Evolutionary conservation across 1,140 invertebrate genomes (phyloP), one percentile per base, ranked within the genome.

Genomic region (Lycorma delicatula): DNA sequence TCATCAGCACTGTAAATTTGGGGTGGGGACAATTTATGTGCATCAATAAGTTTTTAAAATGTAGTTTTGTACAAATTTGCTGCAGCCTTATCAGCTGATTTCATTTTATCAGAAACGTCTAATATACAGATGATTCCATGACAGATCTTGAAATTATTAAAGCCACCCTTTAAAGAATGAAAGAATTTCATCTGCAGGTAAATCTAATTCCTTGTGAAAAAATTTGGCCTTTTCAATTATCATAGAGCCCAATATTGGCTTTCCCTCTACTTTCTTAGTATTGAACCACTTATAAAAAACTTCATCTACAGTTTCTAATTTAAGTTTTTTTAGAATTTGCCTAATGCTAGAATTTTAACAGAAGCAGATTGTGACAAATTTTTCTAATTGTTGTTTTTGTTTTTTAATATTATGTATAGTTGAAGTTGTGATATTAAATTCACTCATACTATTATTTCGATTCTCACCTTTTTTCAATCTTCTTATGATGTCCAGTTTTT

Each of bases 251-350:
- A 44, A 52, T 31, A 56, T 44, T 16, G 48, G 27, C 44, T 58
- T 50, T 9, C 56, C 56, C 28, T 58, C 47, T 56, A 44, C 52
- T 51, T 44, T 55, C 23, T 56, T 44, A 25, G 46, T 47, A 58
- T 20, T 36, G 36, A 58, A 58, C 56, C 56, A 58, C n/a, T 48
- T 58, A 18, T 26, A 58, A 7, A 50, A 34, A 29, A 49, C 31
- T n/a, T 20, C 36, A 58, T 38, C 12, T 18, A 31, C 26, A 22
- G 29, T 22, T 58, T 51, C 48, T n/a, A 49, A n/a, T 58, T 58
- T 58, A n/a, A 7, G 23, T 23, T 58, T 58, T 49, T 58, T 58
- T 51, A 25, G 18, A 22, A 29, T 58, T 50, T 58, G 48, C 52
- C 56, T 23, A 9, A 50, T 22, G 4, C 28, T 44, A 38, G 46